Evolutionary conservation across 2,888 invertebrate species (phyloP).

Genomic region (Orthosia incerta): DNA sequence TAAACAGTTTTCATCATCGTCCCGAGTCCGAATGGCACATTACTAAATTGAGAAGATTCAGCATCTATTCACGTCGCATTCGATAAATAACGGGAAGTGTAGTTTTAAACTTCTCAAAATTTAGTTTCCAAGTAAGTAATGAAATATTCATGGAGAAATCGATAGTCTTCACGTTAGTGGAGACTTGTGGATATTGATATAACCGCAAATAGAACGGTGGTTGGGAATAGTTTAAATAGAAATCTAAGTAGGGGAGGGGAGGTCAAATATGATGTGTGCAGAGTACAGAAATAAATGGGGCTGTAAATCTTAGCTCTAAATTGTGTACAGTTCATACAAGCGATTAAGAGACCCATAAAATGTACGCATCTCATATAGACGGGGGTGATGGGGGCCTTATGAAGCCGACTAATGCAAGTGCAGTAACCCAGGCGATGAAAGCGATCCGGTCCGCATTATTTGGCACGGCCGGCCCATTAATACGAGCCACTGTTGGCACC

Average conservation of each 20-base stretch:
- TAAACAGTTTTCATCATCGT: slow-evolving; percentile 31
- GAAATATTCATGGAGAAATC: slow-evolving; percentile 52
- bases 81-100: slow-evolving; percentile 56
- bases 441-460: slow-evolving; percentile 78
- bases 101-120: slow-evolving; percentile 45
- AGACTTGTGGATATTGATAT: slow-evolving; percentile 28
- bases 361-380: slow-evolving; percentile 57
- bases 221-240: slow-evolving; percentile 18
- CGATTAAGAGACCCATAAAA: slow-evolving; percentile 55
- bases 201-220: slow-evolving; percentile 24
- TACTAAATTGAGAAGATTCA: slow-evolving; percentile 51
- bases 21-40: slow-evolving; percentile 29
- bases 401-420: slow-evolving; percentile 79
- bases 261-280: slow-evolving; percentile 38
- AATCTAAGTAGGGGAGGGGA: slow-evolving; percentile 14
- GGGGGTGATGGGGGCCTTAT: slow-evolving; percentile 64
- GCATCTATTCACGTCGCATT: slow-evolving; percentile 47
- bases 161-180: slow-evolving; percentile 26
- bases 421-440: slow-evolving; percentile 75
- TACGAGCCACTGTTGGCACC: slow-evolving; percentile 84
- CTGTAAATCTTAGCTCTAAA: slow-evolving; percentile 36
- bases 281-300: slow-evolving; percentile 31
- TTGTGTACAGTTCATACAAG: slow-evolving; percentile 48
- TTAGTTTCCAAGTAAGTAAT: slow-evolving; percentile 40
- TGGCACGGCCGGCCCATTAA: slow-evolving; percentile 86